Conservation (phyloP, 2,797 vertebrate species). For the Microchirus variegatus region DNA sequence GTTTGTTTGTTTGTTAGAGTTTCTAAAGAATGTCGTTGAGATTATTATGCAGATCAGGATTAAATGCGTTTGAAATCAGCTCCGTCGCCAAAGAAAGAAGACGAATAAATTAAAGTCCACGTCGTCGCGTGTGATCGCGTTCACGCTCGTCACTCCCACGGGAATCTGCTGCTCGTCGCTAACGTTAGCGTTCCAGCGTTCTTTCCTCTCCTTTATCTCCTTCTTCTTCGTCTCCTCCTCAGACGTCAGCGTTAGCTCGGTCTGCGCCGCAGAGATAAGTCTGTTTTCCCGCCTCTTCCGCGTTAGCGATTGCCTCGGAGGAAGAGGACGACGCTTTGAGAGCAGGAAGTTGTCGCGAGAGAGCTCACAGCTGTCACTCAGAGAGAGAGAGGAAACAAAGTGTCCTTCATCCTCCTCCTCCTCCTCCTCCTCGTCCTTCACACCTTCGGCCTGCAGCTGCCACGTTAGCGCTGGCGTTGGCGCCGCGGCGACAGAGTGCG, state of each 20-base stretch:
- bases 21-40: too few species aligned
- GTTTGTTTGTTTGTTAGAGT: too few species aligned
- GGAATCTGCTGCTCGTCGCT: constrained; percentile 68
- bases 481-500: constrained; percentile 40
- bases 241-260: constrained; percentile 72
- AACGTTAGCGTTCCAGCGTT: constrained; percentile 40
- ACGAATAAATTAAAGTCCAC: constrained; percentile 71
- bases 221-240: constrained; percentile 28
- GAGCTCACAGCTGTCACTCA: constrained; percentile 71
- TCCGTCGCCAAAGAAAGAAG: too few species aligned
- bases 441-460: constrained; percentile 44
- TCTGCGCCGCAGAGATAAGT: constrained; percentile 79
- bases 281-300: constrained; percentile 62
- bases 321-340: constrained; percentile 43
- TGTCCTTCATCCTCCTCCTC: constrained; percentile 22
- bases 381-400: constrained; percentile 46
- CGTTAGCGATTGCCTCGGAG: constrained; percentile 65
- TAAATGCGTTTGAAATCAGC: too few species aligned
- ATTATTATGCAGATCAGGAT: too few species aligned
- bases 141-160: constrained; percentile 76
- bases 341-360: constrained; percentile 62
- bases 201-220: constrained; percentile 29
- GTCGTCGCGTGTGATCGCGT: constrained; percentile 81
- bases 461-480: constrained; percentile 24
- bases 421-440: constrained; percentile 32